Conservation (phyloP, 2,113 vertebrate species). For the Aspiorhynchus laticeps region DNA sequence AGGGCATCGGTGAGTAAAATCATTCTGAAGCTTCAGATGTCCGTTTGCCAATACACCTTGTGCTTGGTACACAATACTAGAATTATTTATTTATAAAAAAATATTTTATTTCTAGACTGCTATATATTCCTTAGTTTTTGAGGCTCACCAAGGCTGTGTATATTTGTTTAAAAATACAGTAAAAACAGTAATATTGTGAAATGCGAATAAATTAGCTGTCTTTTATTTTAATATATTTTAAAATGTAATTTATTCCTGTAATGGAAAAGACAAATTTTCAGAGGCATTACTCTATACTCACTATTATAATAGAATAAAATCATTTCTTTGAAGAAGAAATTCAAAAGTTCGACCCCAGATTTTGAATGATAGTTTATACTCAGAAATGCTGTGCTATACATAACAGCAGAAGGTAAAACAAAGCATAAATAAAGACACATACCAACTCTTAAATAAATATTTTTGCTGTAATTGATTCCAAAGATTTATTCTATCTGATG, state of each 20-base stretch:
- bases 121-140: not conserved
- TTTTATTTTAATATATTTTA: not conserved
- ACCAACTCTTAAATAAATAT: slow-evolving; percentile 2
- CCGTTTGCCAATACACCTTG: not conserved
- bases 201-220: too few species aligned
- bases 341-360: not conserved
- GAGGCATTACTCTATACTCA: too few species aligned
- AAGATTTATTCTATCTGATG: not conserved
- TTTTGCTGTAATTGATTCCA: not conserved
- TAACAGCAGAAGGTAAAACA: not conserved
- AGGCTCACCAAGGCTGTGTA: not conserved
- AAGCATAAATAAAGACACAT: not conserved
- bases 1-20: not conserved
- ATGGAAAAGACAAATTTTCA: not conserved
- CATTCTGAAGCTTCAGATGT: not conserved
- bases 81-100: not conserved
- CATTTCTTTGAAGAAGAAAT: not conserved
- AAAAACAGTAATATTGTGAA: too few species aligned
- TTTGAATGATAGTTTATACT: not conserved
- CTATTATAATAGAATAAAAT: not conserved
- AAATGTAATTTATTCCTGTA: not conserved
- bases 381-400: not conserved
- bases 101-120: not conserved
- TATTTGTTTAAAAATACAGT: not conserved
- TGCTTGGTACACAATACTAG: not conserved